Conservation (phyloP, 2,888 invertebrate genomes). For the Tupiocoris notatus region DNA sequence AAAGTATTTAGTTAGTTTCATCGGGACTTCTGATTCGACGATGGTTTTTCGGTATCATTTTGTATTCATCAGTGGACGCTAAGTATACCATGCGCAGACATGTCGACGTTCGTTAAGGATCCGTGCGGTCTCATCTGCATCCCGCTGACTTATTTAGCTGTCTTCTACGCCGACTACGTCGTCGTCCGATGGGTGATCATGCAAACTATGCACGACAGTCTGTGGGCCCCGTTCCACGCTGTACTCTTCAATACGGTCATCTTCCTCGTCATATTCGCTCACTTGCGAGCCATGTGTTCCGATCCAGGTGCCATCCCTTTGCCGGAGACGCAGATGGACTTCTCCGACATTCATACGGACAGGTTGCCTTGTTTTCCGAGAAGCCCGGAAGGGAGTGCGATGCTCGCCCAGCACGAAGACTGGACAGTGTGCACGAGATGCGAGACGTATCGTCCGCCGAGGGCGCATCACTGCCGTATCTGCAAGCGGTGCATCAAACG, state of each 20-base stretch:
- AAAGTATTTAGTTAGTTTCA: no score
- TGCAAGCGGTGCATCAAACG: constrained; percentile 77
- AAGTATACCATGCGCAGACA: constrained; percentile 46
- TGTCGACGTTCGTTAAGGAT: constrained; percentile 71
- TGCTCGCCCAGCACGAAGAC: constrained; percentile 56
- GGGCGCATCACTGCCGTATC: constrained; percentile 85
- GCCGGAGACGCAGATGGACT: constrained; percentile 69
- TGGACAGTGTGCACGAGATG: constrained; percentile 81
- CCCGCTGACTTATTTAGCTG: constrained; percentile 72
- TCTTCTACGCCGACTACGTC: constrained; percentile 85
- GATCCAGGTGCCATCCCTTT: constrained; percentile 87
- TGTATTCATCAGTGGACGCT: no score
- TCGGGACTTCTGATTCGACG: no score
- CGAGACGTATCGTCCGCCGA: constrained; percentile 76
- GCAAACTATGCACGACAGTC: constrained; percentile 73
- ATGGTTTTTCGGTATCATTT: no score
- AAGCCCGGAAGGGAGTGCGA: constrained; percentile 43
- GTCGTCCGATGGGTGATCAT: constrained; percentile 79
- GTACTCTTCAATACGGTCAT: constrained; percentile 76
- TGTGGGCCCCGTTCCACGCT: constrained; percentile 80
- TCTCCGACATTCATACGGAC: constrained; percentile 72
- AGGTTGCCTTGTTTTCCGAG: constrained; percentile 19
- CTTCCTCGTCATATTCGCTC: constrained; percentile 71
- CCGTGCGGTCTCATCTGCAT: constrained; percentile 83
- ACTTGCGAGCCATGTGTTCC: constrained; percentile 81